Evolutionary conservation across 1,140 invertebrate genomes (phyloP).

Genomic region (Planococcus citri): DNA sequence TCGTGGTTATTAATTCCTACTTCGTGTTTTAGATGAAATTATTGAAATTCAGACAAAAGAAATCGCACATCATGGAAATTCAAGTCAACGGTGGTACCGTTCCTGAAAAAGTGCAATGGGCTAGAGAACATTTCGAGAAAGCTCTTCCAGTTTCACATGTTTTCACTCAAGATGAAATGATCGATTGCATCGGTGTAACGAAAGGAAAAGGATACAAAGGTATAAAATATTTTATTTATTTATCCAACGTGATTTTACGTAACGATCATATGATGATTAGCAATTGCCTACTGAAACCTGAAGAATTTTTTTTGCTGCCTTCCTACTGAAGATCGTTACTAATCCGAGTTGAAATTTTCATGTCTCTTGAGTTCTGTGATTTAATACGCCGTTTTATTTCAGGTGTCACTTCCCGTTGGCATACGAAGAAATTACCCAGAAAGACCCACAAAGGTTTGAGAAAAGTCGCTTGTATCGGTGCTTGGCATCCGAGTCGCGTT

Average conservation of each 20-base stretch:
- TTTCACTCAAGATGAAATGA: conserved; percentile 96
- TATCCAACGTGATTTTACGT: neutral
- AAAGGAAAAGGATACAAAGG: conserved; percentile 99
- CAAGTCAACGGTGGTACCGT: conserved; percentile 96
- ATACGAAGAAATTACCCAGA: conserved; percentile 97
- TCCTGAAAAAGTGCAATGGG: conserved; percentile 94
- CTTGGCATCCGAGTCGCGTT: conserved; percentile 99
- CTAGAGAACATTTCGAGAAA: conserved; percentile 89
- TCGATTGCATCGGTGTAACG: conserved; percentile 97
- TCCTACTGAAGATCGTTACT: conserved; percentile 55
- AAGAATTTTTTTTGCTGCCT: conserved; percentile 54
- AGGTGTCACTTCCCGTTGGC: conserved; percentile 99
- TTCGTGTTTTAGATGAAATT: conserved; percentile 81
- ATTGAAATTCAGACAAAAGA: conserved; percentile 96
- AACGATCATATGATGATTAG: conserved; percentile 27
- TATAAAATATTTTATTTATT: conserved; percentile 36
- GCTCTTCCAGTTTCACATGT: conserved; percentile 77
- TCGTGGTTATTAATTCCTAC: too few relatives aligned
- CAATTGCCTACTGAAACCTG: conserved; percentile 36
- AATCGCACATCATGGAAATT: conserved; percentile 99
- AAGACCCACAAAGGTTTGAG: conserved; percentile 99
- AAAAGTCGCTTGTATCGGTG: conserved; percentile 99
- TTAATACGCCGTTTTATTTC: conserved; percentile 31
- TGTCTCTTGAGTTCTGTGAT: neutral
- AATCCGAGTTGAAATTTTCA: too few relatives aligned